A percentile compares a stretch with the other conserved stretches of the same genome.
phyloP scores from a whole-genome alignment of 2,797 vertebrate species.

The Girardinus metallicus region DNA sequence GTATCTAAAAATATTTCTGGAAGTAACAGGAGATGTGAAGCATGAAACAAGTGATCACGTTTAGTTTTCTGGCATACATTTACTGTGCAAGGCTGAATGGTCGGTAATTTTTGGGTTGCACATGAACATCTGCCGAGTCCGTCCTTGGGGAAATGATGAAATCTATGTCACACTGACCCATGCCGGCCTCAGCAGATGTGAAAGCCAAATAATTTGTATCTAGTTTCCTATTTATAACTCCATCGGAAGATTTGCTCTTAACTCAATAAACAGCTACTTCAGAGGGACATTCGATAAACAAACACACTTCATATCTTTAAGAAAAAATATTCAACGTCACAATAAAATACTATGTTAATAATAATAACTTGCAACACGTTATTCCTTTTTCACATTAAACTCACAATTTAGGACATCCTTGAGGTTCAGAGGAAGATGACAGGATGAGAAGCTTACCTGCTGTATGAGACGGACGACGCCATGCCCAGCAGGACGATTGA shows the following conservation, averaged over 20 bases:
- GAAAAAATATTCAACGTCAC: not conserved
- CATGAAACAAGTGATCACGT: not conserved
- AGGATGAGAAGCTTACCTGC: constrained; percentile 83
- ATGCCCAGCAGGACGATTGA: constrained; percentile 89
- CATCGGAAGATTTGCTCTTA: not conserved
- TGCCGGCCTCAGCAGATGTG: not conserved
- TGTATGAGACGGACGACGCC: constrained; percentile 95
- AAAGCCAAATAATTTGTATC: not conserved
- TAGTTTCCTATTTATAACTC: not conserved
- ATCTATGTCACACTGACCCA: constrained; percentile 5
- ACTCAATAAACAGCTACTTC: not conserved
- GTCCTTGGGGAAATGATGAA: constrained; percentile 2
- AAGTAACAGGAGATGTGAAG: not conserved
- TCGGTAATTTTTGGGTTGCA: not conserved
- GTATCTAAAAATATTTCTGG: not conserved
- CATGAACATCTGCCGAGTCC: not conserved
- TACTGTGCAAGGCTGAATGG: not conserved
- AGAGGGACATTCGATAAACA: not conserved
- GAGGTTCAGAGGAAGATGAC: not conserved
- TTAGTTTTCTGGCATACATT: not conserved
- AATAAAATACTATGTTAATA: not conserved
- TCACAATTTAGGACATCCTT: not conserved
- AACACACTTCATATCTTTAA: too few species aligned
- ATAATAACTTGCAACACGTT: not conserved
- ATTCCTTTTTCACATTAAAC: not conserved